A percentile compares a stretch with the other conserved stretches of the same genome.
Evolutionary conservation across 2,797 vertebrate genomes (phyloP).

Genomic region (Myoxocephalus aenaeus): DNA sequence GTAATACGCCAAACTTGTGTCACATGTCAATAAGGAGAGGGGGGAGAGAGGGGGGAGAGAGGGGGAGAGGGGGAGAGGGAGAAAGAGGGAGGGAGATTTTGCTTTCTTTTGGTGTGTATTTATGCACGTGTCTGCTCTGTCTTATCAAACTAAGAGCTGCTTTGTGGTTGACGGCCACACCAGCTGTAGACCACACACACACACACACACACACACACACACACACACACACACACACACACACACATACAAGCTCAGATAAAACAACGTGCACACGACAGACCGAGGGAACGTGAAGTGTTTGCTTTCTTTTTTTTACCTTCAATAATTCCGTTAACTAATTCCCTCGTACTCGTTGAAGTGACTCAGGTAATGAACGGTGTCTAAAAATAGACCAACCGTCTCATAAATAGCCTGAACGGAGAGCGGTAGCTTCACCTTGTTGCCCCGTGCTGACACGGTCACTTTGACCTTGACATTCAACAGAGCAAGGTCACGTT

Average conservation of each 20-base stretch:
- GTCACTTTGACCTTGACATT: slow-evolving; percentile 42
- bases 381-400: slow-evolving; percentile 53
- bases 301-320: slow-evolving; percentile 1
- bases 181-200: slow-evolving; percentile 25
- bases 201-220: slow-evolving; percentile 7
- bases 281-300: slow-evolving; percentile 22
- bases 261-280: slow-evolving; percentile 35
- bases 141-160: slow-evolving; percentile 49
- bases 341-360: slow-evolving; percentile 39
- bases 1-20: no score
- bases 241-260: slow-evolving; percentile 1
- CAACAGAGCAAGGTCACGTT: slow-evolving; percentile 26
- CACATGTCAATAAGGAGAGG: neutral
- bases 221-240: slow-evolving; percentile 14
- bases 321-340: slow-evolving; percentile 66
- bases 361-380: slow-evolving; percentile 52
- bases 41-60: neutral
- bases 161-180: slow-evolving; percentile 17
- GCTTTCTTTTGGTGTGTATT: neutral
- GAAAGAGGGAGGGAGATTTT: neutral
- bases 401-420: slow-evolving; percentile 44
- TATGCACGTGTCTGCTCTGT: slow-evolving; percentile 18
- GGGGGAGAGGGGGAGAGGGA: neutral
- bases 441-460: neutral
- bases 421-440: slow-evolving; percentile 40